A percentile compares a stretch with the other conserved stretches of the same genome.
Conservation (phyloP, 53 echinoderm and acorn worm genomes). For the Echinarachnius parma region DNA sequence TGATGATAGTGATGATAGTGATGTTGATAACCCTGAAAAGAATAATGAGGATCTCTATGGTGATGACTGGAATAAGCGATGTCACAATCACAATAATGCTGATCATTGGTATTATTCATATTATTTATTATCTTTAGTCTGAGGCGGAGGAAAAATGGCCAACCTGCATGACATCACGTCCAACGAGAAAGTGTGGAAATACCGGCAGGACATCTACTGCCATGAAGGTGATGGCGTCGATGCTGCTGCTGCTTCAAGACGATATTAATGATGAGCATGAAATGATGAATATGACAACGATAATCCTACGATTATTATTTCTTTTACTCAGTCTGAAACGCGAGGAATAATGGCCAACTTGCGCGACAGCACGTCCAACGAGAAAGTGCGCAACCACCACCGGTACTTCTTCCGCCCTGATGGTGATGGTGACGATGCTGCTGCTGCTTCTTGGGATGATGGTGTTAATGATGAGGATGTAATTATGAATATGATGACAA, state of each 20-base stretch:
- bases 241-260: no score
- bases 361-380: slow-evolving; percentile 66
- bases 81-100: background rate
- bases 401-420: slow-evolving; percentile 67
- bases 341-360: slow-evolving; percentile 84
- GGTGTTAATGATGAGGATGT: background rate
- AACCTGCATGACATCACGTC: slow-evolving; percentile 71
- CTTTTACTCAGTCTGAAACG: slow-evolving; percentile 85
- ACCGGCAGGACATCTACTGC: slow-evolving; percentile 73
- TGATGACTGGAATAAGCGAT: background rate
- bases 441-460: slow-evolving; percentile 21
- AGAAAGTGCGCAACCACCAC: slow-evolving; percentile 72
- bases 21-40: background rate
- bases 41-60: background rate
- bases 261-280: no score
- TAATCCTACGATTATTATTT: no score
- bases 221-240: no score
- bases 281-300: no score
- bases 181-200: slow-evolving; percentile 65
- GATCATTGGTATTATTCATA: background rate
- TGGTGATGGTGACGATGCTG: slow-evolving; percentile 8
- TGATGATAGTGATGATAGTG: background rate
- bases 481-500: background rate
- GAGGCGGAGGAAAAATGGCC: slow-evolving; percentile 83
- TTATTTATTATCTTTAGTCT: slow-evolving; percentile 52